Evolutionary conservation across 2,113 vertebrate genomes (phyloP).

Genomic region (Cettia cetti): DNA sequence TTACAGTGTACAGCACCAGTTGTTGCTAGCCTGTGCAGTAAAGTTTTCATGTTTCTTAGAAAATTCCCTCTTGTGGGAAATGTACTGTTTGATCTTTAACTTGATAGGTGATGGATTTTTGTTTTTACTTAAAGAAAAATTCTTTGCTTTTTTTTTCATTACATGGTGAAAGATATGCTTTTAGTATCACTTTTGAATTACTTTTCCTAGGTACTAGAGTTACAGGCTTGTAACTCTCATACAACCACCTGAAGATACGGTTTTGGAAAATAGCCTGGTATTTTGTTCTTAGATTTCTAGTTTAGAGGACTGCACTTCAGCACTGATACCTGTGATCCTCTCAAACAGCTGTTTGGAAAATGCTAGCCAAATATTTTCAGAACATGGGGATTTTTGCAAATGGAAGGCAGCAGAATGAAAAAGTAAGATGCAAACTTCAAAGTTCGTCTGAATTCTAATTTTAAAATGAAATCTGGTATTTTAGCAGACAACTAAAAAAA

Average conservation of each 20-base stretch:
- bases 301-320: background rate
- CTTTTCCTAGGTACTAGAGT: background rate
- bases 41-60: background rate
- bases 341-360: background rate
- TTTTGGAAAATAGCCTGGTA: background rate
- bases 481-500: background rate
- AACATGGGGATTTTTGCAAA: background rate
- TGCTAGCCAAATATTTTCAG: background rate
- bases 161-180: background rate
- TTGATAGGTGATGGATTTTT: background rate
- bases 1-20: background rate
- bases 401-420: background rate
- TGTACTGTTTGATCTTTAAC: background rate
- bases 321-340: background rate
- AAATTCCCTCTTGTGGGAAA: background rate
- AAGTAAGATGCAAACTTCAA: background rate
- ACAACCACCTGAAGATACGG: accelerated
- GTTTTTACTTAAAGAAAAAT: background rate
- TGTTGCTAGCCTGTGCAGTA: background rate
- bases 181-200: background rate
- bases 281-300: background rate
- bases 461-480: background rate
- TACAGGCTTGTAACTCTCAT: background rate
- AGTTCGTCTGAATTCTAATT: background rate
- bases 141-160: background rate